Base-by-base conservation (phyloP, 2,797 vertebrate species). In the Macrochelys suwanniensis region DNA sequence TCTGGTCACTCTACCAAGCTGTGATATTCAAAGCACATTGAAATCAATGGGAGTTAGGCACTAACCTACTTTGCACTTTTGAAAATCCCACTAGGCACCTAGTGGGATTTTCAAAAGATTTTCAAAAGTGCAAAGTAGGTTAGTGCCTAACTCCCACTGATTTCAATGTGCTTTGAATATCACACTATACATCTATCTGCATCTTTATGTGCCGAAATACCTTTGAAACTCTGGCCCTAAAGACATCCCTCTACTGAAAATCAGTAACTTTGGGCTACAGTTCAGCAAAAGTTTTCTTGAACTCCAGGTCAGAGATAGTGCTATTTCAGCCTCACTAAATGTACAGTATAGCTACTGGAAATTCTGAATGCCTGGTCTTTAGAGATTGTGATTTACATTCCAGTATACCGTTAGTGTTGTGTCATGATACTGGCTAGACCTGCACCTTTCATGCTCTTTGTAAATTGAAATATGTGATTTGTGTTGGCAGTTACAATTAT, bases 381-480 rank as follows among this genome's bases (percentile, higher is more conserved):
- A 49, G 23, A 17, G 50, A 11, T 31, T 25, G 50, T 21, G 10
- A 53, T 53, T 23, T 33, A 11, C 19, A 33, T 26, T 0, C 1
- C 47, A 17, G 56, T 21, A 4, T 4, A 1, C 1, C 3, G 61
- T 33, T 13, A 33, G 57, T 78, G 33, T 33, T 53, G 78, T 17
- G 28, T 53, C 31, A 50, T 10, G 28, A 17, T 33, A n/a, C 28
- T 6, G 37, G 31, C 31, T 53, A 19, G 68, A 1, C 1, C 61
- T 4, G 21, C 12, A 50, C 47, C 61, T 3, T 0, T 56, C 26
- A 15, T 59, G 56, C 82, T 51, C 57, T 68, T 26, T 47, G 37
- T 56, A 5, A 49, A 13, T 33, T 0, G 2, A 25, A 57, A 7
- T 0, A 0, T 4, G 9, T 50, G 56, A 82, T 76, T 4, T 19